Evolutionary conservation across 2,888 invertebrate genomes (phyloP).

Genomic region (Amblyjoppa proteus): DNA sequence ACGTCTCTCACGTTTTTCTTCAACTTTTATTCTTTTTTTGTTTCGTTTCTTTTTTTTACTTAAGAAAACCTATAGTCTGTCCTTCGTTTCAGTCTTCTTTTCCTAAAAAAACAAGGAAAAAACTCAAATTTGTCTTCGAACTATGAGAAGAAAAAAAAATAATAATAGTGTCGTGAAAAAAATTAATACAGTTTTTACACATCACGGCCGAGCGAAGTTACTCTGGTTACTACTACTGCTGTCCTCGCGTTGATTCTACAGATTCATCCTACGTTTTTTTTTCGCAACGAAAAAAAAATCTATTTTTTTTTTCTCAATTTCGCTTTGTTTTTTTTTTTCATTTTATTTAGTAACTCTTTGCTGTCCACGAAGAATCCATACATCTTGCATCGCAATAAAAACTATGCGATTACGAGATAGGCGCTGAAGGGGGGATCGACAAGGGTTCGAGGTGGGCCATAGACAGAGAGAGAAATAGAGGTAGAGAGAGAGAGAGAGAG

Average conservation of each 20-base stretch:
- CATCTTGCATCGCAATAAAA: conserved; percentile 80
- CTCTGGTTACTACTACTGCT: conserved; percentile 47
- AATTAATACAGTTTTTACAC: conserved; percentile 21
- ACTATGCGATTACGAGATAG: conserved; percentile 76
- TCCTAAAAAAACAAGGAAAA: conserved; percentile 64
- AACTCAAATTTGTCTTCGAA: conserved; percentile 47
- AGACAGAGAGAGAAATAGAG: conserved; percentile 7
- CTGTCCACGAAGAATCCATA: conserved; percentile 75
- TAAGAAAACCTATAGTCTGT: conserved; percentile 70
- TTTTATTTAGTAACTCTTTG: conserved; percentile 48
- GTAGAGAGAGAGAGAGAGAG: not conserved
- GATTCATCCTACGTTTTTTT: conserved; percentile 49
- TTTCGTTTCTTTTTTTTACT: conserved; percentile 44
- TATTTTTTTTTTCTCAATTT: too few relatives aligned
- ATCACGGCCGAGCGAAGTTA: conserved; percentile 54
- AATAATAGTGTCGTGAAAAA: conserved; percentile 38
- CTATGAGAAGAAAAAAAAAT: conserved; percentile 24
- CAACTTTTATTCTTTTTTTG: not conserved
- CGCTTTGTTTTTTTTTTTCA: conserved; percentile 35
- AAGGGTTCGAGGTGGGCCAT: conserved; percentile 58
- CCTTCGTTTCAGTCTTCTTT: conserved; percentile 70
- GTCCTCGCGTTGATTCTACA: conserved; percentile 34
- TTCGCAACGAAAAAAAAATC: conserved; percentile 45
- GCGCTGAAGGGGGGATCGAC: conserved; percentile 64
- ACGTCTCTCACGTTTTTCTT: not conserved